phyloP scores from a whole-genome alignment of 1,140 invertebrate species.

The Papilio aristodemus region DNA sequence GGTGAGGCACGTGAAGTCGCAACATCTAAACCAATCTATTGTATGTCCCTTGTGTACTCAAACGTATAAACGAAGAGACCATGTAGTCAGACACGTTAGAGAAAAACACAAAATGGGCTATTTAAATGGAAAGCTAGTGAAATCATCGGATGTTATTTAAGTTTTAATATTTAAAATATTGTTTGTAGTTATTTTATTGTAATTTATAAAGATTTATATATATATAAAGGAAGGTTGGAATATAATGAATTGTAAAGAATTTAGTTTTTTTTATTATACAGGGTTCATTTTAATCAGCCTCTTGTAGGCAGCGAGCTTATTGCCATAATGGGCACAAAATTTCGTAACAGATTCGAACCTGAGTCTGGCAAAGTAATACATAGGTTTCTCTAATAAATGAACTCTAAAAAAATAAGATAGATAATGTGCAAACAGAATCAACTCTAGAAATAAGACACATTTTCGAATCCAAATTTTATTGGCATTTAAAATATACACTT shows the following conservation, averaged over 20 bases:
- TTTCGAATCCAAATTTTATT: no score
- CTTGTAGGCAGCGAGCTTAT: no score
- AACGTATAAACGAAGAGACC: slow-evolving; percentile 56
- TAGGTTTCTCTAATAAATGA: no score
- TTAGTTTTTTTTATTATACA: background rate
- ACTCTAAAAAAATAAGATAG: no score
- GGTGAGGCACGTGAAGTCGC: slow-evolving; percentile 55
- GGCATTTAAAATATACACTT: no score
- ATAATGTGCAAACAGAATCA: no score
- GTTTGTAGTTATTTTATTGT: background rate
- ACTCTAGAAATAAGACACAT: no score
- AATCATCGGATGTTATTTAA: slow-evolving; percentile 24
- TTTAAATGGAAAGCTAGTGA: slow-evolving; percentile 45
- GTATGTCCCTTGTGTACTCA: slow-evolving; percentile 53
- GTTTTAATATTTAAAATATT: background rate
- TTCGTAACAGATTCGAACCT: no score
- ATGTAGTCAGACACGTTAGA: slow-evolving; percentile 54
- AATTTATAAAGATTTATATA: slow-evolving; percentile 16
- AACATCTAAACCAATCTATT: slow-evolving; percentile 48
- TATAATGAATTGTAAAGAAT: slow-evolving; percentile 9
- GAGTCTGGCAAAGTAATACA: no score
- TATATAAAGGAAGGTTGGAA: background rate
- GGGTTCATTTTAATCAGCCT: no score
- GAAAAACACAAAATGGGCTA: slow-evolving; percentile 58
- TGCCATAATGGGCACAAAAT: no score